A percentile compares a stretch with the other conserved stretches of the same genome.
Evolutionary conservation across 2,797 vertebrate genomes (phyloP).

Genomic region (Chaenodraco wilsoni): DNA sequence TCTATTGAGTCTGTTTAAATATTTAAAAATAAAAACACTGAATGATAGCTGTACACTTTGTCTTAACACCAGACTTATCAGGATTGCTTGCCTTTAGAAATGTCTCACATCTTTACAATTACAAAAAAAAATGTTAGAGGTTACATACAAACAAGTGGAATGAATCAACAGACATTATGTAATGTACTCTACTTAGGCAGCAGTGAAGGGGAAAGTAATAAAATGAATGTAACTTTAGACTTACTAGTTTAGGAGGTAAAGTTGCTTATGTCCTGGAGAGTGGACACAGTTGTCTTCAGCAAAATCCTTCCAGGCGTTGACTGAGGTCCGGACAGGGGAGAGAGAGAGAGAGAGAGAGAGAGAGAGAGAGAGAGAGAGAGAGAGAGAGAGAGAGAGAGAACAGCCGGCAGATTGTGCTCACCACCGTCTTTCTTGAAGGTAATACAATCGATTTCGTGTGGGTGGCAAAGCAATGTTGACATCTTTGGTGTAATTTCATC

Average conservation of each 20-base stretch:
- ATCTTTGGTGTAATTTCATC: slow-evolving; percentile 85
- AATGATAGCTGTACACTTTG: slow-evolving; percentile 1
- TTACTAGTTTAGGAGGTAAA: slow-evolving; percentile 75
- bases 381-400: slow-evolving; percentile 32
- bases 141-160: slow-evolving; percentile 7
- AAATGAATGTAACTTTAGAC: slow-evolving; percentile 59
- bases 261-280: slow-evolving; percentile 67
- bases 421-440: no score
- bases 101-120: slow-evolving; percentile 6
- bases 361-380: no score
- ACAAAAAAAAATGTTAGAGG: background rate
- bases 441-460: slow-evolving; percentile 92
- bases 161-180: background rate
- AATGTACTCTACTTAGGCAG: slow-evolving; percentile 21
- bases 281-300: slow-evolving; percentile 67
- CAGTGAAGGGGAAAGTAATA: background rate
- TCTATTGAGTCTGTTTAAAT: background rate
- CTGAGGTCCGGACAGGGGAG: slow-evolving; percentile 52
- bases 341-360: slow-evolving; percentile 29
- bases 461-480: slow-evolving; percentile 89
- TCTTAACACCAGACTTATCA: slow-evolving; percentile 8
- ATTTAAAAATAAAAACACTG: background rate
- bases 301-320: slow-evolving; percentile 70
- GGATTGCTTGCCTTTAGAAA: slow-evolving; percentile 8
- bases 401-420: slow-evolving; percentile 66